Evolutionary conservation across 2,888 invertebrate species (phyloP).

Genomic region (Elegia similella): DNA sequence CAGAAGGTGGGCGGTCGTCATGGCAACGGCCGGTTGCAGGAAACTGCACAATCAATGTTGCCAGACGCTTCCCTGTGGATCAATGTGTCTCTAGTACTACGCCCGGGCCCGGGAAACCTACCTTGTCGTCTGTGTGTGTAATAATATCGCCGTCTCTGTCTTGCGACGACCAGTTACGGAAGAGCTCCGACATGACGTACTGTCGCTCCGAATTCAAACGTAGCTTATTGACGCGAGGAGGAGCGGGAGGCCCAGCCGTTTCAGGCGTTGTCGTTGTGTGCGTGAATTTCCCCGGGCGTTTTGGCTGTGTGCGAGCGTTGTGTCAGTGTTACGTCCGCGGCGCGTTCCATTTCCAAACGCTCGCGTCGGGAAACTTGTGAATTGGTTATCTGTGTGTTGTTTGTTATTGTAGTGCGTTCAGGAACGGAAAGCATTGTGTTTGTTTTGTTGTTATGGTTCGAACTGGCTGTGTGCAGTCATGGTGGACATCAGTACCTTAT

Average conservation of each 20-base stretch:
- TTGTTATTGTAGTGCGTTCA: conserved; percentile 55
- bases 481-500: neutral
- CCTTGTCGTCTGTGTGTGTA: conserved; percentile 51
- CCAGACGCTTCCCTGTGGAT: conserved; percentile 75
- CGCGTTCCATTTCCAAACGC: conserved; percentile 65
- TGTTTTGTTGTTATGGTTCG: conserved; percentile 74
- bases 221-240: conserved; percentile 29
- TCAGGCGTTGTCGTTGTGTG: conserved; percentile 45
- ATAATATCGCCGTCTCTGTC: conserved; percentile 42
- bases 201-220: conserved; percentile 26
- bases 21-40: conserved; percentile 73
- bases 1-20: conserved; percentile 67
- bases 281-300: conserved; percentile 60
- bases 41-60: conserved; percentile 81
- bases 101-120: conserved; percentile 73
- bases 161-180: conserved; percentile 34
- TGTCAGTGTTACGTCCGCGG: conserved; percentile 51
- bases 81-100: conserved; percentile 82
- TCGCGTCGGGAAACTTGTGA: conserved; percentile 67
- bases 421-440: conserved; percentile 58
- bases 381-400: conserved; percentile 67
- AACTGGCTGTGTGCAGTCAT: conserved; percentile 33
- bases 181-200: conserved; percentile 44
- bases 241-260: conserved; percentile 44
- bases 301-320: conserved; percentile 48